These are phyloP conservation scores for Nipponia nippon DNA, from an alignment of 2,113 vertebrate genomes.

Conservation along the genomic window DNA sequence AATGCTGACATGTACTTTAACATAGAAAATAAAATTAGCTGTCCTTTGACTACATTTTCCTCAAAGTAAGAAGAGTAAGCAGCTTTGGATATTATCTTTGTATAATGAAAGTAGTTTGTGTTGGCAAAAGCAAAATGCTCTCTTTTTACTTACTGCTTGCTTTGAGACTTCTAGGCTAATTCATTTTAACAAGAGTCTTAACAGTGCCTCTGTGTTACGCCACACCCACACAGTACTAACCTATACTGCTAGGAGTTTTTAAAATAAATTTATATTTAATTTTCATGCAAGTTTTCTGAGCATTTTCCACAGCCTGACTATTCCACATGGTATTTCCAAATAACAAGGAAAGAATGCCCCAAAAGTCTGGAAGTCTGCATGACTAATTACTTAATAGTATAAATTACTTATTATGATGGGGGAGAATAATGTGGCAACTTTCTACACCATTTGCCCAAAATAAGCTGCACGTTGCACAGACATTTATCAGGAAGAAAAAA, in stretches of 20 bases:
- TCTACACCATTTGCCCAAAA: background rate
- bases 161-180: background rate
- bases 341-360: background rate
- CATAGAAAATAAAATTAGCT: background rate
- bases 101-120: constrained; percentile 31
- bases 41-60: background rate
- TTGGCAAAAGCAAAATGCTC: constrained; percentile 27
- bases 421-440: background rate
- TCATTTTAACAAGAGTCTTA: constrained; percentile 1
- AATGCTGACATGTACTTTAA: background rate
- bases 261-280: background rate
- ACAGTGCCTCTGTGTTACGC: constrained; percentile 19
- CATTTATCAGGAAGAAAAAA: background rate
- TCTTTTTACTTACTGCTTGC: constrained; percentile 1
- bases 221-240: background rate
- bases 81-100: background rate
- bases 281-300: background rate
- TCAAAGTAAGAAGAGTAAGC: background rate
- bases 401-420: background rate
- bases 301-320: background rate
- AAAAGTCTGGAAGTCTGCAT: background rate
- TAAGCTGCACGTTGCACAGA: background rate
- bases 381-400: background rate
- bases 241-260: background rate
- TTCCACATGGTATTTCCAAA: background rate